These are phyloP conservation scores for Pemphredon lugubris DNA, from an alignment of 2,888 invertebrate genomes.

Conservation along the genomic window DNA sequence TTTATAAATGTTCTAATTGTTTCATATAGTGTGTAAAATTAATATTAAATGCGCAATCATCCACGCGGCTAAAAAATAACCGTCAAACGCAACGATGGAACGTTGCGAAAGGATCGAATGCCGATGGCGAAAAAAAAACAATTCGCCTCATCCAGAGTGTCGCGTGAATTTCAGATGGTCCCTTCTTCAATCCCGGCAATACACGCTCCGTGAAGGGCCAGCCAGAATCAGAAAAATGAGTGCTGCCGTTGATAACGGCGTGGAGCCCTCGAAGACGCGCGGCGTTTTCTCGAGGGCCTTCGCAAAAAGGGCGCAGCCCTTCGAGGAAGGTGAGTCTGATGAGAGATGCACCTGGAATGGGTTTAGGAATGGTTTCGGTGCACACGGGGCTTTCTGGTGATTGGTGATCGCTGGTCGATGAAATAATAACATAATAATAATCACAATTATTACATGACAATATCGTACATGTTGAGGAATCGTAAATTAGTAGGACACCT, in stretches of 20 bases:
- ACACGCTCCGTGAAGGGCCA: slow-evolving; percentile 55
- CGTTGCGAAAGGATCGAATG: slow-evolving; percentile 34
- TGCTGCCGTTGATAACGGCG: slow-evolving; percentile 74
- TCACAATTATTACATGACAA: no score
- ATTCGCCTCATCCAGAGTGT: slow-evolving; percentile 38
- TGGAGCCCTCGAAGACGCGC: slow-evolving; percentile 73
- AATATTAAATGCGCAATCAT: no score
- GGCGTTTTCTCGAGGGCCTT: slow-evolving; percentile 77
- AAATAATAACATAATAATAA: slow-evolving; percentile 16
- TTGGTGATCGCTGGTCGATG: slow-evolving; percentile 32
- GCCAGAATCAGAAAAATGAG: slow-evolving; percentile 69
- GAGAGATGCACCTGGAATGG: slow-evolving; percentile 29
- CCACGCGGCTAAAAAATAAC: no score
- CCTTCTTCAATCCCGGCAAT: slow-evolving; percentile 46
- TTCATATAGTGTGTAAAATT: no score
- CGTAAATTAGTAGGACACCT: no score
- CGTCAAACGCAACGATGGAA: no score
- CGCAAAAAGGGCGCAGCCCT: slow-evolving; percentile 77
- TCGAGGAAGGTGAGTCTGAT: slow-evolving; percentile 77
- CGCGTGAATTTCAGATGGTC: slow-evolving; percentile 67
- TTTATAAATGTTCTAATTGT: no score
- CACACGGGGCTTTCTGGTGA: slow-evolving; percentile 52
- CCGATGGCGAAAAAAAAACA: background rate
- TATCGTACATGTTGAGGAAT: no score
- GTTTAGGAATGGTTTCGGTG: slow-evolving; percentile 27